Evolutionary conservation across 2,797 vertebrate species (phyloP), one percentile per base, ranked within the genome.

Genomic region (Capromys pilorides): DNA sequence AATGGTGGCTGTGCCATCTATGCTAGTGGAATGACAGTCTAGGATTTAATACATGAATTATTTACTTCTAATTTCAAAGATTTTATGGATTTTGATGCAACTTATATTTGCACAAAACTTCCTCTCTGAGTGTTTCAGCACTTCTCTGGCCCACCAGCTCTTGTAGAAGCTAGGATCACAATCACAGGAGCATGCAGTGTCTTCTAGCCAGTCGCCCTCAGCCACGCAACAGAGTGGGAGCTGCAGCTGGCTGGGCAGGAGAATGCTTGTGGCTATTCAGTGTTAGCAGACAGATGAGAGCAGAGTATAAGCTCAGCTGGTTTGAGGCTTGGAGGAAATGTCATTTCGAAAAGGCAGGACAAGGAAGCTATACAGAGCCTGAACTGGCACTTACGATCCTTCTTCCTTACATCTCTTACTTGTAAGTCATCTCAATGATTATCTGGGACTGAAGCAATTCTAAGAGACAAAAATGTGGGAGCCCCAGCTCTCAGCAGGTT

Each of bases 21-120:
- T 19, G 28, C 31, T 2, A 41, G 11, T 16, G 31, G 5, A 78
- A 62, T 13, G 78, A 36, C 39, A 59, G 73, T 41, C 33, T 16
- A 87, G n/a, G 22, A 62, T 78, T 71, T 94, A 49, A 88, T 77
- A 54, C 16, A 54, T 54, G 54, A 81, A 36, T 57, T 31, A 51
- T 51, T 84, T 71, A 92, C 61, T 95, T 85, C 86, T 36, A 61
- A 61, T 39, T 26, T 87, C 2, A 7, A 87, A 28, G 1, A 5
- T 85, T 79, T 73, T 54, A 71, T 45, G 33, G 77, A 77, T 90
- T 84, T 81, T 39, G 33, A 36, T 31, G 24, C 26, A 81, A 7
- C 4, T 59, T 18, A 85, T 66, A 45, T 69, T 12, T 73, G 79
- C 19, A 8, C 49, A 62, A 67, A 19, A 57, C 57, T 41, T 54